phyloP scores from a whole-genome alignment of 2,113 vertebrate genomes.

The Etheostoma cragini region DNA sequence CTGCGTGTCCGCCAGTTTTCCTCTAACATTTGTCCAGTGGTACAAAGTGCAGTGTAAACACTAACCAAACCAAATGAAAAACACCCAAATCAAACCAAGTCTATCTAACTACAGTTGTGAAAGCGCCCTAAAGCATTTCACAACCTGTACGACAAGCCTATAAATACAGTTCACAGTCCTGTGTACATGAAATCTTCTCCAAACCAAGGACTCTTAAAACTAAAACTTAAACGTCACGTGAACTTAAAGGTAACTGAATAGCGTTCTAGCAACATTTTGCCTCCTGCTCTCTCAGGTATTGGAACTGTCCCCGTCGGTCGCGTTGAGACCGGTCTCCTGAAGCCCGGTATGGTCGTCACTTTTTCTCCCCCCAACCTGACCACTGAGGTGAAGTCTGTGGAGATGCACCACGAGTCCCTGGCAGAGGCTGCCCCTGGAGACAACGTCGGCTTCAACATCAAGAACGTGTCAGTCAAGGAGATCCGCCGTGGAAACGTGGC shows the following conservation, averaged over 20 bases:
- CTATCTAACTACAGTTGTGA: too few relatives aligned
- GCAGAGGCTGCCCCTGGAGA: conserved; percentile 82
- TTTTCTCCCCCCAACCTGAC: conserved; percentile 84
- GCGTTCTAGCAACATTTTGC: background rate
- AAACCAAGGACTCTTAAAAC: background rate
- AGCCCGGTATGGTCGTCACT: conserved; percentile 85
- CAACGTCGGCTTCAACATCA: conserved; percentile 87
- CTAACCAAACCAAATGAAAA: too few relatives aligned
- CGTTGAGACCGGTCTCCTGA: conserved; percentile 84
- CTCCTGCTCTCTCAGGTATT: conserved; percentile 74
- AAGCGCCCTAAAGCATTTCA: too few relatives aligned
- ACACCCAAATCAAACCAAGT: too few relatives aligned
- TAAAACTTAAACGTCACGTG: too few relatives aligned
- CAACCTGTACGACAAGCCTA: too few relatives aligned
- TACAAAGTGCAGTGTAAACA: too few relatives aligned
- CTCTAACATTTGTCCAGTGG: too few relatives aligned
- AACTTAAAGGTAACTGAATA: background rate
- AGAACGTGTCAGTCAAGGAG: conserved; percentile 88
- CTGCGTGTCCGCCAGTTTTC: too few relatives aligned
- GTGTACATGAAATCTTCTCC: background rate
- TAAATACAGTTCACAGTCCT: background rate
- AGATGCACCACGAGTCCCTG: conserved; percentile 87
- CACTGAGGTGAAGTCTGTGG: conserved; percentile 88
- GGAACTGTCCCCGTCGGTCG: conserved; percentile 87
- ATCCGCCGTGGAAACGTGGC: conserved; percentile 85